Conservation (phyloP, 2,888 invertebrate genomes). For the Sepiola atlantica region DNA sequence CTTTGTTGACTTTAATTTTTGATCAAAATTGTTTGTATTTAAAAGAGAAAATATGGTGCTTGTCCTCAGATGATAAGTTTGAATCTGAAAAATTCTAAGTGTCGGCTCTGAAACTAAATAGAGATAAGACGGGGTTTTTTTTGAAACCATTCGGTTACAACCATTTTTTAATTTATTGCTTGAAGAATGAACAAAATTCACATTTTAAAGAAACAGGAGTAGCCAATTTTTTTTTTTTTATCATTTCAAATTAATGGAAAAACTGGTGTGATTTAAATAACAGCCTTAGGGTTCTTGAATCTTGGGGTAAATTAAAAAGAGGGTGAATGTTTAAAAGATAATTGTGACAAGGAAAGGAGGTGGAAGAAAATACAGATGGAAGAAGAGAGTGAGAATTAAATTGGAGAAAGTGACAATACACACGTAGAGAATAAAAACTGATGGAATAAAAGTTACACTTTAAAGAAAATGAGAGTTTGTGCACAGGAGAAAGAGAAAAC, state of each 20-base stretch:
- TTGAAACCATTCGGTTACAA: background rate
- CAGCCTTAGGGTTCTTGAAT: background rate
- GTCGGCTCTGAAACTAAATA: background rate
- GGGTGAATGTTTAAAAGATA: background rate
- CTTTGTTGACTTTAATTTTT: no score
- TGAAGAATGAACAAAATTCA: constrained; percentile 13
- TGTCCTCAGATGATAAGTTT: background rate
- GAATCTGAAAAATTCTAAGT: background rate
- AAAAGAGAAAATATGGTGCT: no score
- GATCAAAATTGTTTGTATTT: no score
- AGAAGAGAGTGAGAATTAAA: background rate
- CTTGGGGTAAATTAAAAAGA: background rate
- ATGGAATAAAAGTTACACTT: background rate
- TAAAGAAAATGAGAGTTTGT: no score
- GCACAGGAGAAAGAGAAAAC: no score
- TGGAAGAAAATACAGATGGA: background rate
- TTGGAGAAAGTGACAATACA: background rate
- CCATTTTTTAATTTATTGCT: constrained; percentile 4
- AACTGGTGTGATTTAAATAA: background rate
- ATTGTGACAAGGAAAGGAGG: background rate
- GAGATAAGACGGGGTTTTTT: background rate
- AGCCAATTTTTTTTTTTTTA: background rate
- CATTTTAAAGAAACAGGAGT: background rate
- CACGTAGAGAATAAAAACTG: background rate
- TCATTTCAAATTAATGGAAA: background rate